Conservation (phyloP, 2,888 invertebrate genomes). For the Callyntrura guangdongensis region DNA sequence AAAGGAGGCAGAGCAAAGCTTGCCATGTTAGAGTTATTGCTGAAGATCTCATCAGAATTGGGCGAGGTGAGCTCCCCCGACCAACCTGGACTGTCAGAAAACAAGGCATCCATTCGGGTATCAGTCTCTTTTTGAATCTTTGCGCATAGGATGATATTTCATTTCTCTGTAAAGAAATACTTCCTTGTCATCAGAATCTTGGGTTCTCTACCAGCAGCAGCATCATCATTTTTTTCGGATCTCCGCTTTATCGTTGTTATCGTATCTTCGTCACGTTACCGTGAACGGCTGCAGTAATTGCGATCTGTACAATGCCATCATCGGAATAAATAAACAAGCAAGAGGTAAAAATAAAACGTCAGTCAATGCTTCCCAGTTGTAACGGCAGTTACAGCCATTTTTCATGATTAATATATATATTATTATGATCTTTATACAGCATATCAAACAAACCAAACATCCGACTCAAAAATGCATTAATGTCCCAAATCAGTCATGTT, state of each 20-base stretch:
- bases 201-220: neutral
- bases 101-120: constrained; percentile 83
- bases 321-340: constrained; percentile 22
- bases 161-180: constrained; percentile 55
- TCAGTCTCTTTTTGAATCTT: constrained; percentile 79
- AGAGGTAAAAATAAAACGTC: neutral
- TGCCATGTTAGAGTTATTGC: constrained; percentile 91
- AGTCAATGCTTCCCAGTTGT: too few relatives aligned
- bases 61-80: constrained; percentile 84
- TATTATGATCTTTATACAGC: too few relatives aligned
- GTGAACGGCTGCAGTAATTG: neutral
- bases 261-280: neutral
- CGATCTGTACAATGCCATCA: neutral
- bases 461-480: too few relatives aligned
- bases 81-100: constrained; percentile 84
- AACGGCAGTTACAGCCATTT: too few relatives aligned
- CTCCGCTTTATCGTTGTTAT: neutral
- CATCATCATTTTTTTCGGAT: constrained; percentile 36
- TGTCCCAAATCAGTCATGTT: too few relatives aligned
- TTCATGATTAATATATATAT: too few relatives aligned
- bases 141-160: constrained; percentile 80
- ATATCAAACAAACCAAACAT: too few relatives aligned
- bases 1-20: constrained; percentile 93
- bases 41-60: constrained; percentile 84
- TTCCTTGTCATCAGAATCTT: constrained; percentile 33